A percentile compares a stretch with the other conserved stretches of the same genome.
phyloP scores from a whole-genome alignment of 2,797 vertebrate genomes.

The Acanthornis magna region DNA sequence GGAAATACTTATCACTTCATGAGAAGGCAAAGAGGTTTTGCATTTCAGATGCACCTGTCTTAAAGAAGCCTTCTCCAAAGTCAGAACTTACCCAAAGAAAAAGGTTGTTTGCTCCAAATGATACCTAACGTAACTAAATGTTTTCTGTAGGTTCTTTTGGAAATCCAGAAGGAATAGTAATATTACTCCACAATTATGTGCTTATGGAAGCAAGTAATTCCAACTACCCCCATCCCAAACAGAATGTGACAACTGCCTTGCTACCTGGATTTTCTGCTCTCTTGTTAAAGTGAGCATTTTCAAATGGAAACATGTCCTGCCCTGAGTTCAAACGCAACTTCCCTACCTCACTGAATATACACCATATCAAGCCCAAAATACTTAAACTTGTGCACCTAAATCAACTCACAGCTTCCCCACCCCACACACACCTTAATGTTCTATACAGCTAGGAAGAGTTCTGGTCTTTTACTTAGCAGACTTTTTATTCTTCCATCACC shows the following conservation, averaged over 20 bases:
- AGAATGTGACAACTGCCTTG: not conserved
- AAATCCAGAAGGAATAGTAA: not conserved
- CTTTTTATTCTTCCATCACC: not conserved
- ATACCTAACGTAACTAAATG: not conserved
- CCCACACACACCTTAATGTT: not conserved
- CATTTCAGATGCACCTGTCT: not conserved
- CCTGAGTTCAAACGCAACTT: not conserved
- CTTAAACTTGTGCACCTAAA: not conserved
- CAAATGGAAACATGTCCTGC: not conserved
- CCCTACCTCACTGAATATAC: not conserved
- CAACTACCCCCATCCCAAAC: not conserved
- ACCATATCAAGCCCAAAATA: not conserved
- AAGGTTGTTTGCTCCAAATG: not conserved
- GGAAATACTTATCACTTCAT: not conserved
- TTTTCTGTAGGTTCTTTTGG: not conserved
- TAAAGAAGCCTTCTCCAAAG: not conserved
- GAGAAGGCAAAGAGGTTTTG: not conserved
- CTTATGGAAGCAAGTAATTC: not conserved
- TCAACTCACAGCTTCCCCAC: not conserved
- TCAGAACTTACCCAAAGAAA: not conserved
- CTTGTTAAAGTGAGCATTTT: not conserved
- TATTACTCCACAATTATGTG: not conserved
- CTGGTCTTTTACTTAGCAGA: not conserved
- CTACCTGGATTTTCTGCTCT: not conserved
- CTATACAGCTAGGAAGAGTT: not conserved